phyloP scores from a whole-genome alignment of 2,113 vertebrate species.

The Datnioides undecimradiatus region DNA sequence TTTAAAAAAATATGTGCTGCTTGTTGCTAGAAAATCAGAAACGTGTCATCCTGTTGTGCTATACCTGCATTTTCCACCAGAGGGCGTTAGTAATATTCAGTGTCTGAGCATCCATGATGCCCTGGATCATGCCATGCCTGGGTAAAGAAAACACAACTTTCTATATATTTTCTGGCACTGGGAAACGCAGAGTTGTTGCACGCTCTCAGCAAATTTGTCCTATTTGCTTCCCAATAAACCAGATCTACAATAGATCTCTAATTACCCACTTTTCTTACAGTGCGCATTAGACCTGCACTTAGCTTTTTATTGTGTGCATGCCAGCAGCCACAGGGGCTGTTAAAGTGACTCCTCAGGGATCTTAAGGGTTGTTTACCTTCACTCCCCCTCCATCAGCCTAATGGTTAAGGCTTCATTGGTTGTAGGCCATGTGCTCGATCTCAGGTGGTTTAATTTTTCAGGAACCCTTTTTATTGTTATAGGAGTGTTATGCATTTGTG shows the following conservation, averaged over 20 bases:
- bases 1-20: not conserved
- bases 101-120: not conserved
- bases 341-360: not conserved
- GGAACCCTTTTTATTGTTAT: not conserved
- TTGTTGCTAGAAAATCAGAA: not conserved
- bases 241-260: not conserved
- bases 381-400: slow-evolving; percentile 22
- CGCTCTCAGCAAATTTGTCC: not conserved
- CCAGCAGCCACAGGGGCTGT: not conserved
- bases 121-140: too few relatives aligned
- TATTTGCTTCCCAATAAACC: not conserved
- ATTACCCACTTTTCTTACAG: not conserved
- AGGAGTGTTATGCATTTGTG: not conserved
- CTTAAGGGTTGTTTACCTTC: not conserved
- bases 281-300: not conserved
- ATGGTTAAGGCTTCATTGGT: not conserved
- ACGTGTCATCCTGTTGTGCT: not conserved
- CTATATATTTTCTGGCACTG: not conserved
- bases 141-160: not conserved
- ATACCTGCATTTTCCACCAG: slow-evolving; percentile 36
- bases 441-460: not conserved
- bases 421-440: not conserved
- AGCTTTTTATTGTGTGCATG: not conserved
- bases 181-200: not conserved
- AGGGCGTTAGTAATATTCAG: not conserved